Conservation (phyloP, 1,140 invertebrate genomes). For the Calephelis virginiensis region DNA sequence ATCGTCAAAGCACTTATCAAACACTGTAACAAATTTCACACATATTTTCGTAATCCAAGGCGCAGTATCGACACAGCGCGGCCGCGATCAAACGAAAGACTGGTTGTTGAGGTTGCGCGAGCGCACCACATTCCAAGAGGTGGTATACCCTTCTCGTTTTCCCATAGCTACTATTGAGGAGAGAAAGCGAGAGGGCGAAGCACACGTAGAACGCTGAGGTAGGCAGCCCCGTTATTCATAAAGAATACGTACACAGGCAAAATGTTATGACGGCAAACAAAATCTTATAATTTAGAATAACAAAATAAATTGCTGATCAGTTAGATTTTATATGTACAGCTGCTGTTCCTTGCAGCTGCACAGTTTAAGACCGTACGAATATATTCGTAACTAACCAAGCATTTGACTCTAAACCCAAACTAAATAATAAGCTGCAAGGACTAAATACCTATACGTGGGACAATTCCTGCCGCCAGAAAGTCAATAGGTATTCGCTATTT, state of each 20-base stretch:
- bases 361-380: too few relatives aligned
- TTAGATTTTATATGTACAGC: not conserved
- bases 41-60: slow-evolving; percentile 62
- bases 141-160: slow-evolving; percentile 45
- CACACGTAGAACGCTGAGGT: slow-evolving; percentile 44
- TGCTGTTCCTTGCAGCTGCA: too few relatives aligned
- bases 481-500: too few relatives aligned
- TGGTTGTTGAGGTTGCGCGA: slow-evolving; percentile 64
- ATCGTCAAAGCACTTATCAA: slow-evolving; percentile 62
- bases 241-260: slow-evolving; percentile 56
- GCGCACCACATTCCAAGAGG: slow-evolving; percentile 69
- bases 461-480: too few relatives aligned
- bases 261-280: slow-evolving; percentile 47
- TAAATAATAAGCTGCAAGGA: too few relatives aligned
- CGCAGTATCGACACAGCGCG: slow-evolving; percentile 42
- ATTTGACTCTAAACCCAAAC: too few relatives aligned
- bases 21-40: slow-evolving; percentile 64
- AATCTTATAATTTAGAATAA: slow-evolving; percentile 42
- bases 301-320: slow-evolving; percentile 16
- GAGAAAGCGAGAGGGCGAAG: slow-evolving; percentile 28
- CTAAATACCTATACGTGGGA: too few relatives aligned
- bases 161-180: slow-evolving; percentile 18
- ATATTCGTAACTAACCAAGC: too few relatives aligned
- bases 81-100: slow-evolving; percentile 63
- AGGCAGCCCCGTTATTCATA: slow-evolving; percentile 74